Evolutionary conservation across 2,888 invertebrate genomes (phyloP).

Genomic region (Lymantria dispar): DNA sequence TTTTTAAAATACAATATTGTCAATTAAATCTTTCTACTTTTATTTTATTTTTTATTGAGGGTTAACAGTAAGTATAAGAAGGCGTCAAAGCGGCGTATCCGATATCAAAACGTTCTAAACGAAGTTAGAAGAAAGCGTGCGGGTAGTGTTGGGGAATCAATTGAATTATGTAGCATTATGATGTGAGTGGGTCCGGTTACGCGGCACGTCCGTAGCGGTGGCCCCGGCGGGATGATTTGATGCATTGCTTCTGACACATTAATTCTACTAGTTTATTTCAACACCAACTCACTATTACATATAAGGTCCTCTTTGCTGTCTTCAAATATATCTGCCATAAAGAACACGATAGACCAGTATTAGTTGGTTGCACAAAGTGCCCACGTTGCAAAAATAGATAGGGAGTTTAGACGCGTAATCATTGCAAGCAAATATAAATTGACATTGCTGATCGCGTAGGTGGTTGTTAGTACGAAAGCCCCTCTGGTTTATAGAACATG

Average conservation of each 20-base stretch:
- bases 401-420: constrained; percentile 58
- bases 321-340: constrained; percentile 16
- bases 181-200: constrained; percentile 73
- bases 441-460: constrained; percentile 69
- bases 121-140: constrained; percentile 78
- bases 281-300: constrained; percentile 35
- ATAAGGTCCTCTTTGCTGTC: constrained; percentile 35
- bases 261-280: constrained; percentile 64
- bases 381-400: constrained; percentile 43
- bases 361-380: constrained; percentile 15
- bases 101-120: constrained; percentile 80
- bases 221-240: constrained; percentile 57
- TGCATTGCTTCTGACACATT: constrained; percentile 77
- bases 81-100: constrained; percentile 76
- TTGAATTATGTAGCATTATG: constrained; percentile 80
- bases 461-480: constrained; percentile 68
- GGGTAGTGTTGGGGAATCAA: constrained; percentile 80
- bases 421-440: constrained; percentile 77
- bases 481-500: constrained; percentile 63
- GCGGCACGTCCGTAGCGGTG: constrained; percentile 59
- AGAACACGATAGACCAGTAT: constrained; percentile 30
- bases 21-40: constrained; percentile 42
- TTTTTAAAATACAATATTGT: constrained; percentile 54
- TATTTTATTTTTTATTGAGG: constrained; percentile 37
- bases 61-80: constrained; percentile 59